phyloP scores from a whole-genome alignment of 2,888 invertebrate genomes.

The Nematopogon swammerdamellus region DNA sequence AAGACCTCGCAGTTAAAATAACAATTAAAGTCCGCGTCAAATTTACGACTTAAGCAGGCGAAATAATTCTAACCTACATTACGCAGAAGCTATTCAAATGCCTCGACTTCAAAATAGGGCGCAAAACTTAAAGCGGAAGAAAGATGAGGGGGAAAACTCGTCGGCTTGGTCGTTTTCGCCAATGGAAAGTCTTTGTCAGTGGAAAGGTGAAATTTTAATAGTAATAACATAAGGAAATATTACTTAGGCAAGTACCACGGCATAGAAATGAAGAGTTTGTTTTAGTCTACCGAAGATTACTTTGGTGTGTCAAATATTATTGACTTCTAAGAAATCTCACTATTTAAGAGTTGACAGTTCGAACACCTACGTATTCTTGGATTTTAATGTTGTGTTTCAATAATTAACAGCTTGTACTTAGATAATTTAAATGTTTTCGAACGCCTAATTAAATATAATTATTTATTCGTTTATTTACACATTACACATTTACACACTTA shows the following conservation, averaged over 20 bases:
- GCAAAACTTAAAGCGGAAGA: constrained; percentile 23
- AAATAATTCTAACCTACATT: constrained; percentile 47
- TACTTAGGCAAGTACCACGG: constrained; percentile 35
- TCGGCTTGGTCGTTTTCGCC: constrained; percentile 31
- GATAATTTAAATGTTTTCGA: no score
- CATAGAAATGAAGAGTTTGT: neutral
- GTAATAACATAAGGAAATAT: constrained; percentile 45
- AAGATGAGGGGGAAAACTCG: constrained; percentile 43
- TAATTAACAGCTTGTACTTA: no score
- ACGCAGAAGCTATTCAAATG: constrained; percentile 17
- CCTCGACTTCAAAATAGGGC: neutral
- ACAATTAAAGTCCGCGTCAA: constrained; percentile 54
- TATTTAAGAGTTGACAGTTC: no score
- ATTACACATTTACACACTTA: no score
- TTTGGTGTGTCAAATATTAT: no score
- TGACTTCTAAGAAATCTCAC: no score
- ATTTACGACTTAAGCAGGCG: constrained; percentile 53
- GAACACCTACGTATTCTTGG: no score
- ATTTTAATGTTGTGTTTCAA: no score
- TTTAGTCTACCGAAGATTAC: no score
- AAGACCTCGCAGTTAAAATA: constrained; percentile 55
- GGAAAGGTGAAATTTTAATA: constrained; percentile 50
- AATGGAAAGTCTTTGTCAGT: constrained; percentile 25
- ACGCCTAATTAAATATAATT: no score
- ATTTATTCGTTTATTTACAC: no score